Base-by-base conservation (phyloP, 2,888 invertebrate species). In the Ernsta delagoae region DNA sequence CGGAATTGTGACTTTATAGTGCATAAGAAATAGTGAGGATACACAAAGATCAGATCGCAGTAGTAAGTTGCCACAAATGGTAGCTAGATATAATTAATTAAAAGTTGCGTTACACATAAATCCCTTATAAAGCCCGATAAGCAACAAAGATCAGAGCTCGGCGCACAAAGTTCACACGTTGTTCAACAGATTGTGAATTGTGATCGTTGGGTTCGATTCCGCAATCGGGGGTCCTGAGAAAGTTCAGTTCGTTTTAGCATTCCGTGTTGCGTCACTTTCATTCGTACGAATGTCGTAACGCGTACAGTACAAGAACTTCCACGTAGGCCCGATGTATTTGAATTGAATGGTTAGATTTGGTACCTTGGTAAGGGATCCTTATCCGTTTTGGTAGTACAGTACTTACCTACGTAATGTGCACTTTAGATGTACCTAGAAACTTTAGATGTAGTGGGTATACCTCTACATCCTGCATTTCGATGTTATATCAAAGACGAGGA, bases 161-260 rank as follows among this genome's bases (percentile, higher is more conserved):
- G 54, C 34, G 34, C 39, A 57, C 36, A 59, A 11, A 59, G 59
- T 59, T 59, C 59, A 59, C 48, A 34, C 53, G 41, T 56, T 62
- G 50, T 50, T 34, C 12, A 53, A 41, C 11, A 8, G 36, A 16
- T 16, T 16, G 16, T 31, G 31, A 31, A 39, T 64, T 50, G 54
- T 48, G 65, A 41, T 59, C 48, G 36, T 65, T 65, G 5, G 31
- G 8, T 41, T 56, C 36, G 59, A 59, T 65, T 59, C 7, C 59
- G 65, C 48, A 59, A 65, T 36, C 48, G 41, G n/a, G 41, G 39
- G 65, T 65, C 59, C 65, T 65, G 65, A 59, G 65, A 65, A 59
- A 65, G 65, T 65, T 65, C 65, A 65, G 9, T 50, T 24, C 5
- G 62, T 36, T 62, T 39, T 62, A 31, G 62, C 53, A 62, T 39